Evolutionary conservation across 2,888 invertebrate genomes (phyloP), one percentile per base, ranked within the genome.

Genomic region (Lycocerus yunnanus): DNA sequence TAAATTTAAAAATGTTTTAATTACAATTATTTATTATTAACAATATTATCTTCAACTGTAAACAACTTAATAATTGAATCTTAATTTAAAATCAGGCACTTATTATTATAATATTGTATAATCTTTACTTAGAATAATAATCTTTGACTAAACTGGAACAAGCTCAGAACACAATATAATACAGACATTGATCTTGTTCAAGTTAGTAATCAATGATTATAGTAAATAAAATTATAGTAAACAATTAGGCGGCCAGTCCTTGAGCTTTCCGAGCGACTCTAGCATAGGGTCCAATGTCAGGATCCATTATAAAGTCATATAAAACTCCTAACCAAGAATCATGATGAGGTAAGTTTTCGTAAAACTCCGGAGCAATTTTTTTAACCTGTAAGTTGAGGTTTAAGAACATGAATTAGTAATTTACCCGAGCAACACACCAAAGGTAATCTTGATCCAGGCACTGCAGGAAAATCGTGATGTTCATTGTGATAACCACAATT

Each of bases 401-500:
- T 18, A 63, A 13, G 6, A 18, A 63, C 61, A 21, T 6, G 14
- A 71, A 15, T 11, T 60, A 16, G 4, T 14, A 71, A 43, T 6
- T 27, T 59, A 43, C 6, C 27, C 16, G 13, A 15, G 27, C 18
- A 13, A 78, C 73, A 85, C 87, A 96, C 98, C 91, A 97, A 92
- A 1, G 99, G 98, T 82, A 99, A 88, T 81, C 94, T 90, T 2
- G 95, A 94, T 15, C 99, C 99, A 9, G 98, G 97, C 3, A 99
- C 96, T 14, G 96, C 95, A 0, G 99, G 99, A 87, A 99, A 99
- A 89, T 99, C 99, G 84, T 99, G 99, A 86, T 99, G 99, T 85
- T 99, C 99, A 85, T 99, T 99, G 85, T 99, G 99, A 85, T 97
- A 99, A 1, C 99, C 99, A 20, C 99, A 99, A 87, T 99, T 99